Conservation (phyloP, 2,113 vertebrate species). For the Gorsachius goisagi region DNA sequence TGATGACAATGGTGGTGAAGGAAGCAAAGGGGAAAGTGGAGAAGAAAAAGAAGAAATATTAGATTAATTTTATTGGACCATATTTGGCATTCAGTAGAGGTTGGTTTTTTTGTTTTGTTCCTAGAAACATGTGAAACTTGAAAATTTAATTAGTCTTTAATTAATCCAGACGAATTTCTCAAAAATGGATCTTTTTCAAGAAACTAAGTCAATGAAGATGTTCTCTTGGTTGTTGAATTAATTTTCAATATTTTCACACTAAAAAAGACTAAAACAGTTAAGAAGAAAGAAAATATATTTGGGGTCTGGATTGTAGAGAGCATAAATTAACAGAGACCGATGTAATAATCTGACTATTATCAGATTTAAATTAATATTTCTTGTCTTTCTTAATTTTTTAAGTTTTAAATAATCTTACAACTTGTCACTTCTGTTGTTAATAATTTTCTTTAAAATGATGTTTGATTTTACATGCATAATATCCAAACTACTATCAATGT, state of each 20-base stretch:
- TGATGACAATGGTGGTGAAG: accelerated
- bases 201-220: not conserved
- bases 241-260: not conserved
- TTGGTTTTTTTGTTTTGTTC: not conserved
- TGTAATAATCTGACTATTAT: not conserved
- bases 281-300: not conserved
- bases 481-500: not conserved
- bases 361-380: not conserved
- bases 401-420: not conserved
- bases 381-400: not conserved
- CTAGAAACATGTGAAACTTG: not conserved
- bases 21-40: not conserved
- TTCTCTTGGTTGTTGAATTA: not conserved
- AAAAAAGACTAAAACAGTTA: not conserved
- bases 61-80: not conserved
- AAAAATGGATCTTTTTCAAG: not conserved
- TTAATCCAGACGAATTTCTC: not conserved
- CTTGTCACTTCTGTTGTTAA: not conserved
- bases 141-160: not conserved
- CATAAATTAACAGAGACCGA: not conserved
- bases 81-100: not conserved
- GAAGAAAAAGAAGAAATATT: not conserved
- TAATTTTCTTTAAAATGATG: not conserved
- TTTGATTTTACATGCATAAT: not conserved
- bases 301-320: not conserved